These are phyloP conservation scores for Trisateles emortualis DNA, from an alignment of 2,888 invertebrate species.

Conservation along the genomic window DNA sequence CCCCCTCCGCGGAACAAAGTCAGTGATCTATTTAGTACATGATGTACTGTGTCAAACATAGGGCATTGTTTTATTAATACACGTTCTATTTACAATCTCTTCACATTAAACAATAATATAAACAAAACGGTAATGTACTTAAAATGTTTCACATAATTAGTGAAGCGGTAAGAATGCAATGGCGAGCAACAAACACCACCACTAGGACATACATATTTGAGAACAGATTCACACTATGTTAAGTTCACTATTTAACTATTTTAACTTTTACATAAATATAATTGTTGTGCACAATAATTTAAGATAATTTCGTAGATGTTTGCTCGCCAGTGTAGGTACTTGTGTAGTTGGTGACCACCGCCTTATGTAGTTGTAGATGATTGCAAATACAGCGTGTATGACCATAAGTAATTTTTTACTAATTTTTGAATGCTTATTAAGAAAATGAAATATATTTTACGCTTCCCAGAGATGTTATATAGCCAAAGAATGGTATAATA, in stretches of 20 bases:
- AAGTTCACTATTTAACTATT: conserved; percentile 32
- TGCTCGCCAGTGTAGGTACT: conserved; percentile 19
- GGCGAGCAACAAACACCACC: conserved; percentile 26
- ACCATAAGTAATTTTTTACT: conserved; percentile 50
- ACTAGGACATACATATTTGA: conserved; percentile 24
- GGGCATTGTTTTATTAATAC: conserved; percentile 54
- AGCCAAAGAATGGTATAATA: conserved; percentile 75
- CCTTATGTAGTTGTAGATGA: conserved; percentile 17
- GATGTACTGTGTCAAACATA: conserved; percentile 72
- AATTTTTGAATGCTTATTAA: conserved; percentile 66
- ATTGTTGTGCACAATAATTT: conserved; percentile 36
- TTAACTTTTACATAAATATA: conserved; percentile 24
- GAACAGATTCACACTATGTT: conserved; percentile 32
- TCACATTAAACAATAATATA: conserved; percentile 10
- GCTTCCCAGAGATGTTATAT: conserved; percentile 77
- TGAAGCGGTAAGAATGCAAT: conserved; percentile 11
- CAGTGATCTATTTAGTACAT: conserved; percentile 47
- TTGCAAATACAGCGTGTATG: conserved; percentile 50
- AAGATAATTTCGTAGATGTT: conserved; percentile 8
- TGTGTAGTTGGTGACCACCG: too few relatives aligned
- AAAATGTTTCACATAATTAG: neutral
- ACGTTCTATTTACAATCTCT: conserved; percentile 51
- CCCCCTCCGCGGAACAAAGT: conserved; percentile 5
- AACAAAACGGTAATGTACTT: conserved; percentile 7
- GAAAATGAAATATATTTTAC: conserved; percentile 65